These are phyloP conservation scores for Sylvietta virens DNA, from an alignment of 2,113 vertebrate genomes.

Conservation along the genomic window DNA sequence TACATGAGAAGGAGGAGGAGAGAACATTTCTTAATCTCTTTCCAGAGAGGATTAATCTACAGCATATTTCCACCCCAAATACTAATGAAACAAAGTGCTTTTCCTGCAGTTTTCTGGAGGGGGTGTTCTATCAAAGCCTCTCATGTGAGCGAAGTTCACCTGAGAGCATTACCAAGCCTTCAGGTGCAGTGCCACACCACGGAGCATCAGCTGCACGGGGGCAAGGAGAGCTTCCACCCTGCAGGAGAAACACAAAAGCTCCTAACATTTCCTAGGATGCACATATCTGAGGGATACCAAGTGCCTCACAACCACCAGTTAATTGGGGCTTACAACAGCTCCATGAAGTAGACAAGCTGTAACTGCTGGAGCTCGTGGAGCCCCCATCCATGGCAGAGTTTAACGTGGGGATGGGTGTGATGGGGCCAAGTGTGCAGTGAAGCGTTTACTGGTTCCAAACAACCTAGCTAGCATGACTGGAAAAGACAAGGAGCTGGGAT, in stretches of 20 bases:
- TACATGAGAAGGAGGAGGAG: background rate
- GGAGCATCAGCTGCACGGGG: rapidly evolving
- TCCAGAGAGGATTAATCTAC: constrained; percentile 49
- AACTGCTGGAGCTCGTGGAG: background rate
- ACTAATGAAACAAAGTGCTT: background rate
- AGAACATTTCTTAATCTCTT: constrained; percentile 37
- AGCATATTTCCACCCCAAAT: background rate
- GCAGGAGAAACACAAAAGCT: background rate
- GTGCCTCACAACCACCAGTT: background rate
- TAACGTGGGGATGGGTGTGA: background rate
- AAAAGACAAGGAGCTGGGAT: background rate
- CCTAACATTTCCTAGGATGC: background rate
- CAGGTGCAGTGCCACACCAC: background rate
- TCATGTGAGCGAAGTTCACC: rapidly evolving
- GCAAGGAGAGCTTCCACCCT: background rate
- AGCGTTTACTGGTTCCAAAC: background rate
- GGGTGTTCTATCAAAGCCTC: background rate
- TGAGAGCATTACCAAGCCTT: background rate
- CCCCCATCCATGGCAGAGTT: rapidly evolving
- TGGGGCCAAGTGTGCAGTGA: rapidly evolving
- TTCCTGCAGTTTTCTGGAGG: background rate
- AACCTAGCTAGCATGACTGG: background rate
- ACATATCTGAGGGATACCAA: background rate
- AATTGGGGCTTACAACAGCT: background rate
- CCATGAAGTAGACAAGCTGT: background rate